phyloP scores from a whole-genome alignment of 2,888 invertebrate genomes.

The Pegoplata infirma region DNA sequence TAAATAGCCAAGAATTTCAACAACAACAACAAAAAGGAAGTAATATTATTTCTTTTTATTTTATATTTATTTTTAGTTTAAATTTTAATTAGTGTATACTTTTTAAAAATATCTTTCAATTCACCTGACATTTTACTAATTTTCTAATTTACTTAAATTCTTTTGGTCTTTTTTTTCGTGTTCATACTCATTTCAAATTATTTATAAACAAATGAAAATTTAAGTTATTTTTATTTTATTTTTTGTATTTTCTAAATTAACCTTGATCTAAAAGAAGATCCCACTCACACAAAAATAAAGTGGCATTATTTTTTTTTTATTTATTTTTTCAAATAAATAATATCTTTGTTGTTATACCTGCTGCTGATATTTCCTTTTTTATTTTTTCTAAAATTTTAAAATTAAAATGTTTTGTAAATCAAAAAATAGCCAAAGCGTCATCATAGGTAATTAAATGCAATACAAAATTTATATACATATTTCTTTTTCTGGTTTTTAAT shows the following conservation, averaged over 20 bases:
- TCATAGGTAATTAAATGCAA: conserved; percentile 25
- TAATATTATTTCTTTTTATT: conserved; percentile 10
- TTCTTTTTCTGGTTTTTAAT: conserved; percentile 1
- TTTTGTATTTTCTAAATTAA: conserved; percentile 29
- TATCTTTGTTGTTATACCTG: conserved; percentile 15
- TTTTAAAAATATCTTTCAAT: conserved; percentile 23
- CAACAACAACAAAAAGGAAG: conserved; percentile 37
- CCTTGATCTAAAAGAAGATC: conserved; percentile 50
- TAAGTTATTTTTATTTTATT: conserved; percentile 51
- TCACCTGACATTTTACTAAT: conserved; percentile 36
- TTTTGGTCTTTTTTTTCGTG: conserved; percentile 23
- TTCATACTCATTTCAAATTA: conserved; percentile 12
- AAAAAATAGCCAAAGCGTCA: conserved; percentile 36
- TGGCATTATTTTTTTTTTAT: too few species aligned
- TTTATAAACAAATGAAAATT: conserved; percentile 50
- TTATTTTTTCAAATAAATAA: conserved; percentile 4
- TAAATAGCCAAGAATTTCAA: conserved; percentile 5
- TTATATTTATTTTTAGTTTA: conserved; percentile 38
- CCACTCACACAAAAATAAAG: conserved; percentile 24
- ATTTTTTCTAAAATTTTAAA: neutral
- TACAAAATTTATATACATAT: too few species aligned
- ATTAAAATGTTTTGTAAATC: neutral
- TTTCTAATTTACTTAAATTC: conserved; percentile 29
- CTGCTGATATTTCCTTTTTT: conserved; percentile 33
- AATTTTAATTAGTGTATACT: conserved; percentile 5